phyloP scores from a whole-genome alignment of 2,888 invertebrate genomes.

The Drosophila setosimentum region DNA sequence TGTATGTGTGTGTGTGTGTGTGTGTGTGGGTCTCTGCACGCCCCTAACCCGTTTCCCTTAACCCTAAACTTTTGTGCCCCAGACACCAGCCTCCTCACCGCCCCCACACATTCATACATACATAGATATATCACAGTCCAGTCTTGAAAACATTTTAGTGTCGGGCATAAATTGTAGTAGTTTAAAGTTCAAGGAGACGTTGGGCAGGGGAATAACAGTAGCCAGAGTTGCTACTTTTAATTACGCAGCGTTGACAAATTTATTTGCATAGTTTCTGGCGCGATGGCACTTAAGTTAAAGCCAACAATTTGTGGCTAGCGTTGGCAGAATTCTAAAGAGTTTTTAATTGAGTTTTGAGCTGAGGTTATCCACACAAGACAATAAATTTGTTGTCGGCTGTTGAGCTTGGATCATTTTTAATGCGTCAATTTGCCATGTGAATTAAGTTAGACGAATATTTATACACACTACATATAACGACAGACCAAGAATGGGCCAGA shows the following conservation, averaged over 20 bases:
- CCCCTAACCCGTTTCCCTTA: conserved; percentile 16
- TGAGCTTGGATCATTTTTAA: conserved; percentile 20
- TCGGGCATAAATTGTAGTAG: conserved; percentile 50
- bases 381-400: conserved; percentile 29
- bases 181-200: conserved; percentile 7
- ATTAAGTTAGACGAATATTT: conserved; percentile 17
- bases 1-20: conserved; percentile 11
- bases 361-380: conserved; percentile 15
- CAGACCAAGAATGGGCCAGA: background rate
- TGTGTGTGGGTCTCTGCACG: background rate
- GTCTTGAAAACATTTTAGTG: conserved; percentile 34
- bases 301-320: conserved; percentile 64
- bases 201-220: background rate
- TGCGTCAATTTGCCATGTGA: conserved; percentile 7
- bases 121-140: conserved; percentile 40
- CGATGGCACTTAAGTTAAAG: conserved; percentile 44
- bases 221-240: conserved; percentile 57
- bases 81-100: background rate
- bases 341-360: conserved; percentile 66
- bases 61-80: conserved; percentile 22
- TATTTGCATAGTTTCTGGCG: conserved; percentile 65
- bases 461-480: background rate
- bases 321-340: conserved; percentile 48
- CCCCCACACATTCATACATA: background rate
- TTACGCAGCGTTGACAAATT: conserved; percentile 70